These are phyloP conservation scores for Thripadectes ignobilis DNA, from an alignment of 2,797 vertebrate genomes.

Conservation along the genomic window DNA sequence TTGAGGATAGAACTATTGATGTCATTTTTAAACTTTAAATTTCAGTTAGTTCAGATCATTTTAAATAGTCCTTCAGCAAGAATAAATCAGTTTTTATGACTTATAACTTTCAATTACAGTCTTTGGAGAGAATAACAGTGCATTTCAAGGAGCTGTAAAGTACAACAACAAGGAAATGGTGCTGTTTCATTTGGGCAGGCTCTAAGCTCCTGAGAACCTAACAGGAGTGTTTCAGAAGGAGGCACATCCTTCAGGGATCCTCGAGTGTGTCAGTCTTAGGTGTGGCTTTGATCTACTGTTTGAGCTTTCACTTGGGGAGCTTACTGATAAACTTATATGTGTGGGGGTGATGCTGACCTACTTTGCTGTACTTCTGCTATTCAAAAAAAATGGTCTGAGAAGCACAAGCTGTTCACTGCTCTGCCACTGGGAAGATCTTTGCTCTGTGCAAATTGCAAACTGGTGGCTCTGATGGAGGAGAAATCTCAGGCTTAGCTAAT, in stretches of 20 bases:
- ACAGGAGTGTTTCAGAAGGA: background rate
- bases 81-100: slow-evolving; percentile 67
- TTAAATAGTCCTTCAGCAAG: slow-evolving; percentile 62
- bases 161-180: background rate
- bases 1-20: slow-evolving; percentile 53
- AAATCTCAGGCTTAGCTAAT: background rate
- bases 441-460: background rate
- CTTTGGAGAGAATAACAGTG: slow-evolving; percentile 21
- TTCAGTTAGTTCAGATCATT: slow-evolving; percentile 64
- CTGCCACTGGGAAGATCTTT: background rate
- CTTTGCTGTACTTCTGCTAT: background rate
- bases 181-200: background rate
- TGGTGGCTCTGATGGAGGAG: background rate
- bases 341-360: background rate
- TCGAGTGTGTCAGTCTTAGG: background rate
- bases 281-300: slow-evolving; percentile 8
- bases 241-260: background rate
- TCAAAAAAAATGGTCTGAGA: background rate
- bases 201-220: slow-evolving; percentile 16
- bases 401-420: background rate
- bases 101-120: slow-evolving; percentile 58
- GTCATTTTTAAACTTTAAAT: slow-evolving; percentile 56
- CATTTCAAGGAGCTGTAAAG: slow-evolving; percentile 27
- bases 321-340: background rate
- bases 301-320: slow-evolving; percentile 6